Evolutionary conservation across 2,113 vertebrate genomes (phyloP), one percentile per base, ranked within the genome.

Genomic region (Channa argus): DNA sequence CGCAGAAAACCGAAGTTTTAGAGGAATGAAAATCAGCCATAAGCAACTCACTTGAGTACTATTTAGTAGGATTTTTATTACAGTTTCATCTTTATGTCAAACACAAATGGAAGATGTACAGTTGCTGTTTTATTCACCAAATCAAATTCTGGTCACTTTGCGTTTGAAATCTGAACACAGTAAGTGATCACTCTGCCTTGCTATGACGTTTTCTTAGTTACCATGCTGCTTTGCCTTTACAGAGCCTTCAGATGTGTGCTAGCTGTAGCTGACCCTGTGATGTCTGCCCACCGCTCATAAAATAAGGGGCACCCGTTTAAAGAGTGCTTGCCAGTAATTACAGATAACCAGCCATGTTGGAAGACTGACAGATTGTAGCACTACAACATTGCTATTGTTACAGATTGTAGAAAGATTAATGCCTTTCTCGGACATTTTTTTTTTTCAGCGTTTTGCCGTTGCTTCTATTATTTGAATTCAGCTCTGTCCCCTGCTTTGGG

Each of bases 161-260:
- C 13, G 52, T 67, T 73, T 63, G 6, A 47, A 1, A 45, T 60
- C 11, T 51, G 12, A 59, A 71, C 54, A 3, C 59, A 63, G 70
- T 15, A 39, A 55, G 79, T 70, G 79, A 76, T 74, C 75, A 50
- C 49, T 71, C 71, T 82, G 88, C 84, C 88, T 87, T 84, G 79
- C 70, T 70, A 58, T 51, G 63, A 51, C 74, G 49, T 46, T 37
- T 62, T 46, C 15, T 11, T 61, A 44, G 75, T 84, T 62, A 71
- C 76, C 72, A 13, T 83, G 86, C 86, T 88, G 86, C 86, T 85
- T 78, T 74, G 80, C 84, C 76, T 86, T 85, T 62, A 79, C 43
- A 1, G 64, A 85, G 84, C 84, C 86, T 90, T 90, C 58, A 33
- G 39, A 64, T 60, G 71, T 80, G 62, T 51, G 77, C 52, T 84